Base-by-base conservation (phyloP, 2,888 invertebrate genomes). In the Shargacucullia verbasci region DNA sequence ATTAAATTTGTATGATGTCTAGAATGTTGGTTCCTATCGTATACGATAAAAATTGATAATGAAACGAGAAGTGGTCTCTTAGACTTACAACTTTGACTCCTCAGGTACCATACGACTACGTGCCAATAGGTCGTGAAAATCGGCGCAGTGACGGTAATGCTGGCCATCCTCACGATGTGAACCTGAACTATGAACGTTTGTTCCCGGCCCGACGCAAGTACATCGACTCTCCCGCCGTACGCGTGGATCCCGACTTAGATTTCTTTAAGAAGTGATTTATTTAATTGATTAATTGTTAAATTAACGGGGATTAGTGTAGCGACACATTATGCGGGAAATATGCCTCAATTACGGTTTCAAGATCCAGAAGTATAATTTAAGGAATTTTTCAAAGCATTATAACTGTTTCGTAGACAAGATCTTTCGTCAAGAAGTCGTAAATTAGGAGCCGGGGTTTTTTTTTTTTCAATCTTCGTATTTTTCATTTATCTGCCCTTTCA, bases 71-170 rank as follows among this genome's bases (percentile, higher is more conserved):
- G 2, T 20, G 20, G 20, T 4, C 20, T 20, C 20, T 20, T 20
- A 4, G 20, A 20, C 20, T 20, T 20, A 20, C 20, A 20, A 20
- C 20, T 20, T 20, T 20, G 20, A 2, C 8, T 63, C n/a, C 50
- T 0, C 76, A 92, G 92, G 92, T 92, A 0, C 92, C 92, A 0
- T 92, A 92, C 43, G 92, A 92, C 76, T 92, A 92, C 68, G 87
- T 90, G 0, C 92, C 92, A 0, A 62, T 92, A 9, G 92, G 92
- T 0, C 76, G 85, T 0, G 50, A 79, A 2, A 54, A 77, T 0
- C 76, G 80, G 0, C 67, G 83, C 1, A 20, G 4, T 20, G 55
- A 64, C 1, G 38, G 53, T 1, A 39, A 55, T 0, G 41, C 33
- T 0, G 25, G 50, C 0, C 87, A 90, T 13, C 86, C 90, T 0